Percentiles rank a stretch among this genome's conserved stretches.
phyloP scores from a whole-genome alignment of 2,113 vertebrate genomes.

The Perca fluviatilis region DNA sequence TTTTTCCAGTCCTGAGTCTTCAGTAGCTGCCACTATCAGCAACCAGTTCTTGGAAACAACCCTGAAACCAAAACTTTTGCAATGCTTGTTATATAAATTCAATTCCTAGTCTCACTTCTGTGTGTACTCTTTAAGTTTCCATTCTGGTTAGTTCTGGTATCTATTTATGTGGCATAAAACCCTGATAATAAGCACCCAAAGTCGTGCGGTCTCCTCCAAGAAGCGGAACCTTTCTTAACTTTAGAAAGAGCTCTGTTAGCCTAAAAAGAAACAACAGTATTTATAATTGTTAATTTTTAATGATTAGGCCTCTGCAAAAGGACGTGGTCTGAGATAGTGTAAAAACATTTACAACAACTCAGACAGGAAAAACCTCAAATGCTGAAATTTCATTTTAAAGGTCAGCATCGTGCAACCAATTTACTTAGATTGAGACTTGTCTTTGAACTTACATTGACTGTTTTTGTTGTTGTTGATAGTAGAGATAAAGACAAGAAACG shows the following conservation, averaged over 20 bases:
- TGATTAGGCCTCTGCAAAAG: neutral
- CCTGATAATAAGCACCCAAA: neutral
- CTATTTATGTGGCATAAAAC: conserved; percentile 1
- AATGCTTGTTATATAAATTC: conserved; percentile 16
- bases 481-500: neutral
- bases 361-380: neutral
- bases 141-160: conserved; percentile 11
- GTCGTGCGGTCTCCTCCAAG: neutral
- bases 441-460: too few relatives aligned
- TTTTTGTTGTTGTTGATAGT: neutral
- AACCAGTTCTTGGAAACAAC: conserved; percentile 18
- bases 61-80: conserved; percentile 1
- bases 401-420: too few relatives aligned
- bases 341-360: neutral
- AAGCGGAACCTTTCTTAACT: neutral
- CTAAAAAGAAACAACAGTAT: conserved; percentile 1
- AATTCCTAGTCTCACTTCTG: conserved; percentile 3
- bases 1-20: conserved; percentile 8
- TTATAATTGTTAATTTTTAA: neutral
- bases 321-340: neutral
- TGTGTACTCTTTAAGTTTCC: conserved; percentile 2
- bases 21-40: conserved; percentile 10
- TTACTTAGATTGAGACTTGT: too few relatives aligned
- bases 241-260: neutral
- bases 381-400: too few relatives aligned